Percentiles rank a stretch among this genome's conserved stretches.
These are phyloP conservation scores for Dryococelus australis DNA, from an alignment of 2,888 invertebrate species.

Conservation along the genomic window DNA sequence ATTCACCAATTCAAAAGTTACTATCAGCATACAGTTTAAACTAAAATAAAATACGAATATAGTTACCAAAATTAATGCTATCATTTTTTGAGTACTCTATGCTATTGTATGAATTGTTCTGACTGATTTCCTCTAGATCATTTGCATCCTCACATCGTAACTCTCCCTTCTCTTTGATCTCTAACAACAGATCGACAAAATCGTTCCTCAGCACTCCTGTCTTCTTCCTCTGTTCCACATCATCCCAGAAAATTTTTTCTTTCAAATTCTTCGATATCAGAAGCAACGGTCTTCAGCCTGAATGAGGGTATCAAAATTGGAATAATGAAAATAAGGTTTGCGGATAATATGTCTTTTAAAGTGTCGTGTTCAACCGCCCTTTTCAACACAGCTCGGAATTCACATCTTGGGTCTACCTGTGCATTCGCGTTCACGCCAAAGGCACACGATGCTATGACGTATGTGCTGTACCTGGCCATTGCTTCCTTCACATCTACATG, in stretches of 20 bases:
- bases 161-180: neutral
- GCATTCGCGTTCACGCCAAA: constrained; percentile 69
- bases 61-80: neutral
- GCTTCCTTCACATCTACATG: constrained; percentile 24
- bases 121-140: neutral
- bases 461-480: constrained; percentile 65
- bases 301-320: neutral
- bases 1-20: too few relatives aligned
- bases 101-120: neutral
- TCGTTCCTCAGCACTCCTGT: constrained; percentile 47
- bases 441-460: constrained; percentile 67
- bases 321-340: neutral
- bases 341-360: neutral
- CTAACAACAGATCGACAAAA: constrained; percentile 31
- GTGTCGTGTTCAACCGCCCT: constrained; percentile 4
- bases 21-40: too few relatives aligned
- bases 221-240: constrained; percentile 49
- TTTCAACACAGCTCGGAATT: constrained; percentile 60
- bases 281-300: neutral
- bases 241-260: constrained; percentile 49
- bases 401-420: constrained; percentile 63
- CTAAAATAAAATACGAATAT: neutral
- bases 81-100: neutral
- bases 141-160: neutral
- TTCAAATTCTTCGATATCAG: constrained; percentile 46